phyloP scores from a whole-genome alignment of 2,797 vertebrate species.

The Coluber constrictor region DNA sequence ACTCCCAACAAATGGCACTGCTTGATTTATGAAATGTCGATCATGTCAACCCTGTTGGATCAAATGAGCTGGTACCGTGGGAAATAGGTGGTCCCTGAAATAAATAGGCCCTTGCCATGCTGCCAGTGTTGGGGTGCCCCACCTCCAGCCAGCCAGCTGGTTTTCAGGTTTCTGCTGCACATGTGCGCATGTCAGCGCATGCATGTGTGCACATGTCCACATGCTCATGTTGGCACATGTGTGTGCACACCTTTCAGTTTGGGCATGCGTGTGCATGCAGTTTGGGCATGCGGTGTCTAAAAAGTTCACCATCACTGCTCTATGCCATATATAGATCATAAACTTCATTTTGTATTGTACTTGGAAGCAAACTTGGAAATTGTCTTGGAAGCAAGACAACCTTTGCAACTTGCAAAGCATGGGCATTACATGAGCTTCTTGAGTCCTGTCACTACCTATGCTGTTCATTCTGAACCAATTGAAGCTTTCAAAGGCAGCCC shows the following conservation, averaged over 20 bases:
- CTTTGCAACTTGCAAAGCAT: neutral
- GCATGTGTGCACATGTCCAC: too few relatives aligned
- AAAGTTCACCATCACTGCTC: too few relatives aligned
- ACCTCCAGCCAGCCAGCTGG: too few relatives aligned
- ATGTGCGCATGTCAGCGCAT: too few relatives aligned
- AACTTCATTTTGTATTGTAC: neutral
- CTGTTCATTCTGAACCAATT: neutral
- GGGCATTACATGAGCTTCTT: neutral
- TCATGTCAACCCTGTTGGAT: neutral
- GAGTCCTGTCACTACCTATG: neutral
- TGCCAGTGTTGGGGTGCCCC: too few relatives aligned
- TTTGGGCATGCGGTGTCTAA: too few relatives aligned
- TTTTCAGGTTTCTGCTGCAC: too few relatives aligned
- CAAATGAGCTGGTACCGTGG: neutral
- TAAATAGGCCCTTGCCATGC: neutral
- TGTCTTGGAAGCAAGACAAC: neutral
- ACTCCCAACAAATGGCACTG: neutral
- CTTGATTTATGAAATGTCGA: neutral
- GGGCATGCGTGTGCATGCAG: too few relatives aligned
- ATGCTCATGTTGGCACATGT: too few relatives aligned
- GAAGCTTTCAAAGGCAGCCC: neutral
- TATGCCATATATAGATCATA: neutral
- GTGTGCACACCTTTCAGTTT: too few relatives aligned
- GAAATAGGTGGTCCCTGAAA: neutral
- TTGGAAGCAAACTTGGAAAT: neutral